These are phyloP conservation scores for Pedionomus torquatus DNA, from an alignment of 2,113 vertebrate genomes.

Conservation along the genomic window DNA sequence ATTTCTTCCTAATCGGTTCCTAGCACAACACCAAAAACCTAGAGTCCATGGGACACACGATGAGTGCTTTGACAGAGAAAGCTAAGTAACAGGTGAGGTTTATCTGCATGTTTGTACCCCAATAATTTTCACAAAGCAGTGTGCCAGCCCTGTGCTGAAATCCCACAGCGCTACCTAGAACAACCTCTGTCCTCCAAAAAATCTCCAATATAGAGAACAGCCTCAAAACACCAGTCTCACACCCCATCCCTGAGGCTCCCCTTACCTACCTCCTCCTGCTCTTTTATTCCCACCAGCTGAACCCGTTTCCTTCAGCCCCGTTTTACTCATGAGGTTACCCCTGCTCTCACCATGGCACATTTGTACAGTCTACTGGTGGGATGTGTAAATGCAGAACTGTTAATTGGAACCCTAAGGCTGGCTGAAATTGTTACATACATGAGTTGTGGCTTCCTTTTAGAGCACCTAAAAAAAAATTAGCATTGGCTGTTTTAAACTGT, in stretches of 20 bases:
- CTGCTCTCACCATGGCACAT: rapidly evolving
- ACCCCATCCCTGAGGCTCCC: rapidly evolving
- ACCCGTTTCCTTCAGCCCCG: not conserved
- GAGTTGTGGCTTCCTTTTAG: not conserved
- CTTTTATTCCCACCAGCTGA: not conserved
- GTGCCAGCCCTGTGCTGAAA: rapidly evolving
- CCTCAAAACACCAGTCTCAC: no score
- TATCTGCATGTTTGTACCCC: not conserved
- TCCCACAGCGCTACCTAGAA: not conserved
- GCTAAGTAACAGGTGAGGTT: no score
- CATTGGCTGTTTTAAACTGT: not conserved
- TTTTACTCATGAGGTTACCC: not conserved
- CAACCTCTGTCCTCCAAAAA: not conserved
- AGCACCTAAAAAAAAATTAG: not conserved
- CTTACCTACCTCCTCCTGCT: not conserved
- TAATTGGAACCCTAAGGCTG: not conserved
- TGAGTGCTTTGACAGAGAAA: not conserved
- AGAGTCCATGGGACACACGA: rapidly evolving
- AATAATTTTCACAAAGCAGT: not conserved
- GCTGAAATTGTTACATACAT: not conserved
- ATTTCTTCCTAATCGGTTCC: not conserved
- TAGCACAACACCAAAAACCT: not conserved
- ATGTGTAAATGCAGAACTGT: not conserved
- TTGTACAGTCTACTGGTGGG: not conserved
- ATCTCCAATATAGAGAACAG: not conserved